Conservation (phyloP, 2,888 invertebrate genomes). For the Caenorhabditis angaria region DNA sequence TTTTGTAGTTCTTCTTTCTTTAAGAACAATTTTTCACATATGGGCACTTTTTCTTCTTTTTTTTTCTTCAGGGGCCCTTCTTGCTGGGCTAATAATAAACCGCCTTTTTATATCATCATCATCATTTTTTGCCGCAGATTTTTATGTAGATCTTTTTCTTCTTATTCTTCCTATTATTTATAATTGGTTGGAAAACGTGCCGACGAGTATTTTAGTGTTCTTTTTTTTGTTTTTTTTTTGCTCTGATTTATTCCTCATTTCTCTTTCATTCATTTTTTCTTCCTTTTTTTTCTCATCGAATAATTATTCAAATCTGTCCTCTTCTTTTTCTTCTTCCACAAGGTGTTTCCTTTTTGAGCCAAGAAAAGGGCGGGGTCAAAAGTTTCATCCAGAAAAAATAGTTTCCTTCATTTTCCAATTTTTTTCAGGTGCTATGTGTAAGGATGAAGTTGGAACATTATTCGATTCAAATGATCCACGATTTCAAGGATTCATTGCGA, state of each 20-base stretch:
- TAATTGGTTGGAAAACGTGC: constrained; percentile 16
- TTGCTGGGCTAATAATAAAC: constrained; percentile 1
- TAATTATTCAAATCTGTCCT: constrained; percentile 2
- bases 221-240: not conserved
- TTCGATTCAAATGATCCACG: constrained; percentile 54
- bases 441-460: constrained; percentile 50
- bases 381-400: not conserved
- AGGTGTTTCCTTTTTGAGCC: not conserved
- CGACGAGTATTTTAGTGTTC: not conserved
- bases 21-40: no score
- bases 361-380: not conserved
- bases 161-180: not conserved
- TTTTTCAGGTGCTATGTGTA: constrained; percentile 54
- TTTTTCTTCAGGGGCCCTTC: not conserved
- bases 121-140: constrained; percentile 9
- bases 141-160: constrained; percentile 4
- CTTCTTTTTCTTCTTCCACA: not conserved
- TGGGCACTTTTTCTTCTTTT: constrained; percentile 3
- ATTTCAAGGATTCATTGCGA: constrained; percentile 46
- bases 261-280: constrained; percentile 1
- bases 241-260: not conserved
- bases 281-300: not conserved
- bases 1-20: not conserved
- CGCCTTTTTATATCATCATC: not conserved
- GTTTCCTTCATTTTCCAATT: no score